These are phyloP conservation scores for Mycteria americana DNA, from an alignment of 2,797 vertebrate species.

Conservation along the genomic window DNA sequence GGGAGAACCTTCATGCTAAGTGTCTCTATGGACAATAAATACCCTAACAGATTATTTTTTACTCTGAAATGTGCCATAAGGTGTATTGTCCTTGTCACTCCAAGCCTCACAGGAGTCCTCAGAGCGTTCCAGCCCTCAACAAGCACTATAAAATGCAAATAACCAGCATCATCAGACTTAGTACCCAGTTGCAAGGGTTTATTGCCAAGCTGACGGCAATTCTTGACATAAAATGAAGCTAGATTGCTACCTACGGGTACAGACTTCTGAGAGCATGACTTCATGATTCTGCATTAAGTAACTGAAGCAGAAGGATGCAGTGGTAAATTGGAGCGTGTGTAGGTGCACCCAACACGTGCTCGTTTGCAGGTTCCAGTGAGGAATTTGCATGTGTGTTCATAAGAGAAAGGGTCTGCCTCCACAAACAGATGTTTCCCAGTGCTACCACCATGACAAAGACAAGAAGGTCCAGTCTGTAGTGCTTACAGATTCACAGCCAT, in stretches of 20 bases:
- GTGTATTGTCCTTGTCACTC: background rate
- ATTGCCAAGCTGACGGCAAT: background rate
- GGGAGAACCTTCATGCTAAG: background rate
- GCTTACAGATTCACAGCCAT: background rate
- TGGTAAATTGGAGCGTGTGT: fast-evolving
- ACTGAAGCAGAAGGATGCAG: background rate
- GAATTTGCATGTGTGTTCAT: background rate
- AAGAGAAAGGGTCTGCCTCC: background rate
- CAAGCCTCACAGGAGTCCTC: background rate
- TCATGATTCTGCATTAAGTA: background rate
- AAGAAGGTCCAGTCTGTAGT: background rate
- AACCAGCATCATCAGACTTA: background rate
- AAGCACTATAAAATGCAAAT: background rate
- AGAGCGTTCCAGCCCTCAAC: background rate
- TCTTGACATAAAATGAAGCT: background rate
- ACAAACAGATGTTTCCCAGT: background rate
- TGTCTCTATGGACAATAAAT: background rate
- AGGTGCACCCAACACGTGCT: background rate
- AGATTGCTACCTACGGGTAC: background rate
- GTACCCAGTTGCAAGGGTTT: background rate
- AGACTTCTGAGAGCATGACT: background rate
- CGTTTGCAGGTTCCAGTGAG: background rate
- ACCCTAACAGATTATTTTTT: background rate
- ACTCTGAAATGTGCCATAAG: background rate
- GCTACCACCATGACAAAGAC: background rate